Percentiles rank a stretch among this genome's conserved stretches.
Evolutionary conservation across 2,113 vertebrate genomes (phyloP).

Genomic region (Bufo bufo): DNA sequence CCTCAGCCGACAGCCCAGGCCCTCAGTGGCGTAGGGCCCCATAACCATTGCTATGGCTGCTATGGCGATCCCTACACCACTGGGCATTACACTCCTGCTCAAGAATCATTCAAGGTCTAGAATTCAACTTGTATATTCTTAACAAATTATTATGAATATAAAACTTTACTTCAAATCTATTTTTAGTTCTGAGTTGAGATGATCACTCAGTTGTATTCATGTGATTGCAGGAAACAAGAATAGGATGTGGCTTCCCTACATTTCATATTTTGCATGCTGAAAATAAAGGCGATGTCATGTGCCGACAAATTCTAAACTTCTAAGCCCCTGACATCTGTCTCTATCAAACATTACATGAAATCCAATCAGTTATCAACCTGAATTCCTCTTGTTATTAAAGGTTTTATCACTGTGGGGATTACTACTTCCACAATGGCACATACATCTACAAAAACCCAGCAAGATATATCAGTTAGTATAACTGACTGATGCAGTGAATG

Average conservation of each 20-base stretch:
- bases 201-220: not conserved
- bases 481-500: not conserved
- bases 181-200: too few relatives aligned
- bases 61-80: too few relatives aligned
- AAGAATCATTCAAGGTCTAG: too few relatives aligned
- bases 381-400: not conserved
- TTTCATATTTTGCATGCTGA: not conserved
- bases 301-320: slow-evolving; percentile 1
- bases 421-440: slow-evolving; percentile 5
- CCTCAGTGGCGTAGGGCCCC: too few relatives aligned
- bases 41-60: too few relatives aligned
- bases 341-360: not conserved
- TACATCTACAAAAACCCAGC: not conserved
- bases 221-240: not conserved
- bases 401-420: not conserved
- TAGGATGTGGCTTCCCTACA: not conserved
- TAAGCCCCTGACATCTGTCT: not conserved
- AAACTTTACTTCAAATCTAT: too few relatives aligned
- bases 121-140: too few relatives aligned
- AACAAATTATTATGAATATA: too few relatives aligned
- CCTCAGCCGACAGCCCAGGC: too few relatives aligned
- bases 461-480: not conserved
- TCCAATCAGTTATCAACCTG: not conserved
- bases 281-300: not conserved
- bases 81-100: too few relatives aligned